phyloP scores from a whole-genome alignment of 2,797 vertebrate genomes.

The Novumbra hubbsi region DNA sequence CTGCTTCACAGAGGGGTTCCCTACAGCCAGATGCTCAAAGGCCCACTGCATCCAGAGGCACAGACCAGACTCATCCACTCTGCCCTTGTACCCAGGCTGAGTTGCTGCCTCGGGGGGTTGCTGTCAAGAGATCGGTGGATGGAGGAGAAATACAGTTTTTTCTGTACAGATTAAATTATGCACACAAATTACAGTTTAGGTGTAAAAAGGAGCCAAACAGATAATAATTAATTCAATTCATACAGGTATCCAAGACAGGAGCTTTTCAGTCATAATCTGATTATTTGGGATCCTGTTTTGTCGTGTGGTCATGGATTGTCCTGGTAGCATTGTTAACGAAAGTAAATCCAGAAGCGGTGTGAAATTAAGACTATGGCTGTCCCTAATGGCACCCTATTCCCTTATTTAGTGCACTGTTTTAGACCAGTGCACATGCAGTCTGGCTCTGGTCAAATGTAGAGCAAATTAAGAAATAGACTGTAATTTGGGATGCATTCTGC shows the following conservation, averaged over 20 bases:
- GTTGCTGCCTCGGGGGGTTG: neutral
- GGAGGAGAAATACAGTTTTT: neutral
- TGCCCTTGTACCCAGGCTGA: neutral
- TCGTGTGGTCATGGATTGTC: slow-evolving; percentile 8
- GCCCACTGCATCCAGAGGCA: slow-evolving; percentile 6
- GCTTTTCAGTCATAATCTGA: neutral
- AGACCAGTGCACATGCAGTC: neutral
- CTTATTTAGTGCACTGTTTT: neutral
- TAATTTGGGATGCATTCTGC: neutral
- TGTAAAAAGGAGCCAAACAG: neutral
- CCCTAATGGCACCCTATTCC: neutral
- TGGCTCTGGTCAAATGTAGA: neutral
- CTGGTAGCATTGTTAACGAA: slow-evolving; percentile 22
- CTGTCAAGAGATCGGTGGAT: too few species aligned
- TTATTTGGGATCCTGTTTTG: neutral
- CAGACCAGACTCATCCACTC: neutral
- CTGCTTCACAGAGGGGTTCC: slow-evolving; percentile 31
- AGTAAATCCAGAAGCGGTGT: slow-evolving; percentile 29
- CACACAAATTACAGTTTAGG: too few species aligned
- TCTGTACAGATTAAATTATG: too few species aligned
- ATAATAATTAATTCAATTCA: neutral
- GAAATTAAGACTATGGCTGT: neutral
- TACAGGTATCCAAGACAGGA: neutral
- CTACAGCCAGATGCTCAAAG: slow-evolving; percentile 40
- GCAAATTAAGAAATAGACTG: neutral